Conservation (phyloP, 2,888 invertebrate genomes). For the Lasioglossum lativentre region DNA sequence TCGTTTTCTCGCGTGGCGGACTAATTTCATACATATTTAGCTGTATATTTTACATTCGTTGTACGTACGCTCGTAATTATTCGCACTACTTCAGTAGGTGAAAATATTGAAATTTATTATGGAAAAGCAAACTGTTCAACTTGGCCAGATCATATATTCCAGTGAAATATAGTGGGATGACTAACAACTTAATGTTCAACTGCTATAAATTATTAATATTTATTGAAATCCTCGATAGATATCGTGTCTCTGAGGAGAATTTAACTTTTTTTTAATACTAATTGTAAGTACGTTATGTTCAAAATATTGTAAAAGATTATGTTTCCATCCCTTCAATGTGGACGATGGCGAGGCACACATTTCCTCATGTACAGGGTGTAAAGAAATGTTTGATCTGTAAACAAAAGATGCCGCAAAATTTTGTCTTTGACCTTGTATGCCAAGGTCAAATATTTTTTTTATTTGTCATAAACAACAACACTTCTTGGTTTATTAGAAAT, state of each 20-base stretch:
- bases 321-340: too few relatives aligned
- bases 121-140: background rate
- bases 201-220: background rate
- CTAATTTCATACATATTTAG: slow-evolving; percentile 14
- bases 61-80: background rate
- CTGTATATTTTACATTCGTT: background rate
- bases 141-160: background rate
- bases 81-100: background rate
- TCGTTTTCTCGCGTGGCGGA: background rate
- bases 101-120: background rate
- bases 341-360: too few relatives aligned
- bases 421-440: too few relatives aligned
- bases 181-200: background rate
- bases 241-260: background rate
- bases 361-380: too few relatives aligned
- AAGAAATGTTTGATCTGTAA: too few relatives aligned
- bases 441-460: too few relatives aligned
- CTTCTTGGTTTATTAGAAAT: too few relatives aligned
- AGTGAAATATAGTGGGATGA: background rate
- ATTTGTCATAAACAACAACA: too few relatives aligned
- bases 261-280: background rate
- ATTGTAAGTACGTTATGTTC: too few relatives aligned
- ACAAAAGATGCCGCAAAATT: too few relatives aligned
- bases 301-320: too few relatives aligned
- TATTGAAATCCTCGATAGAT: background rate